Evolutionary conservation across 2,888 invertebrate genomes (phyloP).

Genomic region (Cheilosia grossa): DNA sequence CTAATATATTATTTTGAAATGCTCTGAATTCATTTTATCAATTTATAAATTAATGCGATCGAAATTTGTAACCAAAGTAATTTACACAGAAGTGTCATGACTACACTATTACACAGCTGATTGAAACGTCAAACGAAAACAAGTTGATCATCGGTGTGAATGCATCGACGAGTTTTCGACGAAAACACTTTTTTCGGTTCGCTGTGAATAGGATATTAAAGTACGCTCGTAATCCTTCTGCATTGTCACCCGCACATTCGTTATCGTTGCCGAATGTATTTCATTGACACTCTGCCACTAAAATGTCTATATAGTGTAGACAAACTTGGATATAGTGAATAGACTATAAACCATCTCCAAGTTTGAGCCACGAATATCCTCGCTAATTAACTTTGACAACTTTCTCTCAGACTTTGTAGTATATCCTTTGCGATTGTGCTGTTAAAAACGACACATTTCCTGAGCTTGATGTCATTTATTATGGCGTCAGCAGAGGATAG

Average conservation of each 20-base stretch:
- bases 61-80: too few species aligned
- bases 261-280: not conserved
- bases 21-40: too few species aligned
- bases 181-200: too few species aligned
- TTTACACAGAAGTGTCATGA: too few species aligned
- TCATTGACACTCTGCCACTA: not conserved
- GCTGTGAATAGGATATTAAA: too few species aligned
- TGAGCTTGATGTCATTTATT: constrained; percentile 11
- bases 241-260: constrained; percentile 12
- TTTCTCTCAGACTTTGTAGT: constrained; percentile 9
- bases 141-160: too few species aligned
- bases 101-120: too few species aligned
- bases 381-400: constrained; percentile 46
- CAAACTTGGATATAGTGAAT: too few species aligned
- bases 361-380: not conserved
- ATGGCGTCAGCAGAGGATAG: constrained; percentile 7
- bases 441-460: not conserved
- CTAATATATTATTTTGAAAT: too few species aligned
- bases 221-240: not conserved
- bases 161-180: too few species aligned
- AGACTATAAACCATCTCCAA: not conserved
- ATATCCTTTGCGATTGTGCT: constrained; percentile 4
- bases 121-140: too few species aligned
- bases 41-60: too few species aligned
- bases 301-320: not conserved